Conservation (phyloP, 2,113 vertebrate species). For the Chroicocephalus ridibundus region DNA sequence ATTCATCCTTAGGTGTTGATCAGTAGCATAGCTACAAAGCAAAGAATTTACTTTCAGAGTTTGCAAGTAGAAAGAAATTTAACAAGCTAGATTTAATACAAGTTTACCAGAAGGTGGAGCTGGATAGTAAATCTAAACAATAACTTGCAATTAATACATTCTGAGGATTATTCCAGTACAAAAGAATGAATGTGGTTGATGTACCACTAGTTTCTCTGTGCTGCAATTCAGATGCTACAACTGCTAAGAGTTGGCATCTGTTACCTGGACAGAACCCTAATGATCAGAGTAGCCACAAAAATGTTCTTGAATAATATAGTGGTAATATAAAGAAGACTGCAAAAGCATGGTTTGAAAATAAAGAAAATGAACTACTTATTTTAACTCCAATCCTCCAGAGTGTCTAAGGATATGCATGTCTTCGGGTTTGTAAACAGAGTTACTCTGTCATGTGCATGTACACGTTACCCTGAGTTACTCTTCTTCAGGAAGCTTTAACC, state of each 20-base stretch:
- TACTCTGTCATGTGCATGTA: neutral
- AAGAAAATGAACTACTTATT: neutral
- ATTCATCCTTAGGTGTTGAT: neutral
- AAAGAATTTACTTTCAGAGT: neutral
- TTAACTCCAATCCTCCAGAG: neutral
- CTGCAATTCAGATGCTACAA: neutral
- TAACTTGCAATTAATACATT: neutral
- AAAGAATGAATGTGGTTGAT: neutral
- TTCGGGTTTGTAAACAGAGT: neutral
- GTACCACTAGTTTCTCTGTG: neutral
- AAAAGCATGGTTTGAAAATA: neutral
- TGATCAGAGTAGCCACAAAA: neutral
- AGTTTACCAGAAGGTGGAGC: slow-evolving; percentile 67
- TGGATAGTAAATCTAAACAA: slow-evolving; percentile 57
- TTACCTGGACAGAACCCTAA: neutral
- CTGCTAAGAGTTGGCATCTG: neutral
- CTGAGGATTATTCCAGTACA: neutral
- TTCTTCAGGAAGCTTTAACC: neutral
- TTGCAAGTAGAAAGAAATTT: neutral
- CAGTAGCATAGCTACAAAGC: neutral
- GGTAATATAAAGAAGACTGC: neutral
- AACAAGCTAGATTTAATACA: neutral
- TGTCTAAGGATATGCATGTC: neutral
- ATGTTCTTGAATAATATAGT: neutral
- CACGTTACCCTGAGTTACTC: neutral